Percentiles rank a stretch among this genome's conserved stretches.
phyloP scores from a whole-genome alignment of 2,888 invertebrate genomes.

The Parelbella ahira region DNA sequence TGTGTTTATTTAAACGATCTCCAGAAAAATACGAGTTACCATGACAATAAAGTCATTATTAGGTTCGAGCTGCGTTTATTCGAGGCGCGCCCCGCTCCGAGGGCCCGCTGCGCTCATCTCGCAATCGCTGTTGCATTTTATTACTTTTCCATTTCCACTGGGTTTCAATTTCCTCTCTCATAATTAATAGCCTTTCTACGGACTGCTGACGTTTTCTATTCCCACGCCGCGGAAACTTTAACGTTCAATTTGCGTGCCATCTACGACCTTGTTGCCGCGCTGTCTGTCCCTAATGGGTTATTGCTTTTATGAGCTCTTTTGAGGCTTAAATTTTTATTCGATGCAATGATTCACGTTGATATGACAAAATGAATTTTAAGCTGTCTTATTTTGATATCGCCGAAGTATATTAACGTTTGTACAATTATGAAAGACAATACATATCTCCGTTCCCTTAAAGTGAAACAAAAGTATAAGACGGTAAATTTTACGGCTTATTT shows the following conservation, averaged over 20 bases:
- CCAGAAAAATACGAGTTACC: conserved; percentile 10
- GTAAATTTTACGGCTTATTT: conserved; percentile 63
- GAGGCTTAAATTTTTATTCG: conserved; percentile 12
- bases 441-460: background rate
- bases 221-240: conserved; percentile 59
- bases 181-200: conserved; percentile 77
- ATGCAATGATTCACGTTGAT: no score
- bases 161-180: conserved; percentile 78
- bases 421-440: conserved; percentile 14
- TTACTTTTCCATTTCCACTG: conserved; percentile 80
- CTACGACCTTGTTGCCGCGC: conserved; percentile 42
- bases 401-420: background rate
- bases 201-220: conserved; percentile 67
- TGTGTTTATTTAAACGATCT: no score
- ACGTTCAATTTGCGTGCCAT: conserved; percentile 64
- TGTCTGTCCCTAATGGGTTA: conserved; percentile 24
- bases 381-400: no score
- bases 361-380: no score
- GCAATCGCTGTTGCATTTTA: conserved; percentile 78
- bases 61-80: conserved; percentile 31
- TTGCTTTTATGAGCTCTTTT: conserved; percentile 19
- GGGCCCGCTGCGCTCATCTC: conserved; percentile 55
- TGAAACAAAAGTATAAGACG: conserved; percentile 40
- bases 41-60: conserved; percentile 16
- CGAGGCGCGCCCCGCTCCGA: conserved; percentile 34